A percentile compares a stretch with the other conserved stretches of the same genome.
These are phyloP conservation scores for Hemicentrotus pulcherrimus DNA, from an alignment of 35 echinoderm and acorn worm genomes.

Conservation along the genomic window DNA sequence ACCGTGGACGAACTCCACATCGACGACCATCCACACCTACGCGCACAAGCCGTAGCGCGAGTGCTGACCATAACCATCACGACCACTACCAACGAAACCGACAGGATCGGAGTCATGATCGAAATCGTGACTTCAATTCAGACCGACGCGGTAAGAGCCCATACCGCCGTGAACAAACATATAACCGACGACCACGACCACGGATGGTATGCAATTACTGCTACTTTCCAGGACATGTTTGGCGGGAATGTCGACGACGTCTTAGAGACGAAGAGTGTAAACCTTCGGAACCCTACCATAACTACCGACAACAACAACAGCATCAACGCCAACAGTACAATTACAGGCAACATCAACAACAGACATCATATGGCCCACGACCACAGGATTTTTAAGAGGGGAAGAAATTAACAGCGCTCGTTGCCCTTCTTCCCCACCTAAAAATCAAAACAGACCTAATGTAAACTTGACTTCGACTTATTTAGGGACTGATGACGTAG, in stretches of 20 bases:
- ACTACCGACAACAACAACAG: neutral
- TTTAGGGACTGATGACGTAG: neutral
- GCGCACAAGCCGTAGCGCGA: neutral
- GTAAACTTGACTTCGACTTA: neutral
- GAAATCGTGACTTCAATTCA: neutral
- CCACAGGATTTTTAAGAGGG: neutral
- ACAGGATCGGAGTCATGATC: neutral
- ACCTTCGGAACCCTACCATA: neutral
- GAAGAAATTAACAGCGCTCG: neutral
- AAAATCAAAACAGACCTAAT: neutral
- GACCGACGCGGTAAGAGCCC: conserved; percentile 2
- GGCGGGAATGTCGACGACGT: neutral
- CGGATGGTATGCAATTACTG: neutral
- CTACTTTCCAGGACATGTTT: neutral
- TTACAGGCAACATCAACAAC: too few relatives aligned
- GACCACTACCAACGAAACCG: too few relatives aligned
- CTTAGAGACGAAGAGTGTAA: neutral
- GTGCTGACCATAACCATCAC: neutral
- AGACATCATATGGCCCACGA: too few relatives aligned
- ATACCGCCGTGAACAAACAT: neutral
- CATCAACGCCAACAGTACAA: neutral
- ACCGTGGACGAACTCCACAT: neutral
- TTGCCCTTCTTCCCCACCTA: neutral
- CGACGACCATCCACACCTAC: neutral
- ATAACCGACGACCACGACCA: neutral